Percentiles rank a stretch among this genome's conserved stretches.
These are phyloP conservation scores for Mystacornis crossleyi DNA, from an alignment of 2,113 vertebrate genomes.

Conservation along the genomic window DNA sequence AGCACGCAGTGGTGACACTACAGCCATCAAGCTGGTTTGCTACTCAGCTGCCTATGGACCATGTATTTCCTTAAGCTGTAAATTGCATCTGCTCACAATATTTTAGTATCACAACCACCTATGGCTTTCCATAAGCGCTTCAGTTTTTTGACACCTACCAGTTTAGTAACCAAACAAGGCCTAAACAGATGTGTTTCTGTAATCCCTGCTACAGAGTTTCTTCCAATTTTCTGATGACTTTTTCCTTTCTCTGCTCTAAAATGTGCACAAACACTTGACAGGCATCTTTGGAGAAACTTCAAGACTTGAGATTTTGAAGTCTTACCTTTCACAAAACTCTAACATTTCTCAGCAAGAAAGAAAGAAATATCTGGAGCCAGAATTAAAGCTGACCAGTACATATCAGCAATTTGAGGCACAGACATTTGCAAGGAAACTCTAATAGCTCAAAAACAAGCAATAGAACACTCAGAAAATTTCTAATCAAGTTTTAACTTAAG, in stretches of 20 bases:
- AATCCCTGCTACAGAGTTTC: not conserved
- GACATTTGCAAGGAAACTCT: not conserved
- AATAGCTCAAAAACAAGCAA: not conserved
- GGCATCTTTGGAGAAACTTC: not conserved
- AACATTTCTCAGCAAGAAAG: not conserved
- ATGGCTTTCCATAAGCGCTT: rapidly evolving
- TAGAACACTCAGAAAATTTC: not conserved
- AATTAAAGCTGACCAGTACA: not conserved
- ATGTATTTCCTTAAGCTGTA: not conserved
- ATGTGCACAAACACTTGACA: not conserved
- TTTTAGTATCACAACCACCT: not conserved
- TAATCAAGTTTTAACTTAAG: not conserved
- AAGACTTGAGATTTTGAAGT: not conserved
- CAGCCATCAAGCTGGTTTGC: not conserved
- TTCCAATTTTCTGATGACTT: not conserved
- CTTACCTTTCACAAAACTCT: not conserved
- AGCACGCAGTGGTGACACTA: rapidly evolving
- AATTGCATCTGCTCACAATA: not conserved
- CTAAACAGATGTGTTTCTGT: not conserved
- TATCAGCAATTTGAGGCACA: not conserved
- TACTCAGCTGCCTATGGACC: not conserved
- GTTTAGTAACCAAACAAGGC: not conserved
- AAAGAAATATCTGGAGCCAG: not conserved
- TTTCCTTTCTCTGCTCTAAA: not conserved
- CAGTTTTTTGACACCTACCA: not conserved